These are phyloP conservation scores for Xiphophorus couchianus DNA, from an alignment of 2,113 vertebrate species.

Conservation along the genomic window DNA sequence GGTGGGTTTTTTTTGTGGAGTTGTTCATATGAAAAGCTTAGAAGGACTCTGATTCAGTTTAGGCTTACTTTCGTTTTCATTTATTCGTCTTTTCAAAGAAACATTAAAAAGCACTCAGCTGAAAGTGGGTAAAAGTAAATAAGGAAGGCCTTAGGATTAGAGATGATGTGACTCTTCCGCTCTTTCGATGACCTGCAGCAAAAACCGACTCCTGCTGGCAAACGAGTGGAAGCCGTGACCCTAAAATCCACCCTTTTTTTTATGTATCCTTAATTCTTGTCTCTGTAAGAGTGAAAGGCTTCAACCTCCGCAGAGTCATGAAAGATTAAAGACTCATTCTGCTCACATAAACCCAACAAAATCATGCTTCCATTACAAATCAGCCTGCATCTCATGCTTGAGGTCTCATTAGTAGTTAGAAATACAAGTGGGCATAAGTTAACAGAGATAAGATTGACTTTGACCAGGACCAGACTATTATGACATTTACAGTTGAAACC, in stretches of 20 bases:
- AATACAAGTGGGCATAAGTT: background rate
- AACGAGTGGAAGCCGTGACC: slow-evolving; percentile 51
- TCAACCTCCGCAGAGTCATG: slow-evolving; percentile 49
- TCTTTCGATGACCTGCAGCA: slow-evolving; percentile 21
- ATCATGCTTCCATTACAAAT: slow-evolving; percentile 45
- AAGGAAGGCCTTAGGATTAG: background rate
- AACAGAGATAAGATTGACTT: background rate
- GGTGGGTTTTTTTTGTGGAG: background rate
- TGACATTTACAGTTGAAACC: too few relatives aligned
- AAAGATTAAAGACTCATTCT: slow-evolving; percentile 66
- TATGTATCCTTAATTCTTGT: slow-evolving; percentile 50
- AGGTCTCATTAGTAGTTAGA: slow-evolving; percentile 18
- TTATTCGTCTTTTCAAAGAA: slow-evolving; percentile 2
- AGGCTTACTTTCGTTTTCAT: slow-evolving; percentile 24
- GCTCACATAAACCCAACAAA: slow-evolving; percentile 50
- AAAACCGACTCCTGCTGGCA: slow-evolving; percentile 17
- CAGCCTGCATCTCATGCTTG: slow-evolving; percentile 25
- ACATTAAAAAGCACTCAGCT: background rate
- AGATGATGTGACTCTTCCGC: slow-evolving; percentile 7
- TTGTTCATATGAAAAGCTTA: slow-evolving; percentile 10
- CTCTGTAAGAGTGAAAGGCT: slow-evolving; percentile 50
- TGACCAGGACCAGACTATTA: too few relatives aligned
- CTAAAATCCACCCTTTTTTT: slow-evolving; percentile 58
- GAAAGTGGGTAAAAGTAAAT: background rate
- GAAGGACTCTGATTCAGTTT: slow-evolving; percentile 1